phyloP scores from a whole-genome alignment of 1,140 invertebrate species.

The Mizuhopecten yessoensis region DNA sequence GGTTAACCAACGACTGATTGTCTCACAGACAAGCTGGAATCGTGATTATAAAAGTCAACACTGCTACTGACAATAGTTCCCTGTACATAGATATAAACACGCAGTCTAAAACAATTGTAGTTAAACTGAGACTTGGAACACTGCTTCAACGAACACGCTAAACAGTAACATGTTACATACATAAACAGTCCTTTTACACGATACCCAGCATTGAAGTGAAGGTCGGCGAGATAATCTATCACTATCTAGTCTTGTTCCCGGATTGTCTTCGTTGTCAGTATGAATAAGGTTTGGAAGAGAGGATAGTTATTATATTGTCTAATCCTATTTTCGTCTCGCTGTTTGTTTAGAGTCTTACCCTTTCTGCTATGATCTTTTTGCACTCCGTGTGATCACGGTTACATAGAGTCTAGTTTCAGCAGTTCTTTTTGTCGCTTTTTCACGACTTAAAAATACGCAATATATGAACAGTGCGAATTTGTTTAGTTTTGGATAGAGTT shows the following conservation, averaged over 20 bases:
- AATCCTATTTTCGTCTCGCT: too few species aligned
- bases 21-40: not conserved
- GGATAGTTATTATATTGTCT: not conserved
- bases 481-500: too few species aligned
- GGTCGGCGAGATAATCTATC: not conserved
- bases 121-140: not conserved
- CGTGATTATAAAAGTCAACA: not conserved
- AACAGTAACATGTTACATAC: not conserved
- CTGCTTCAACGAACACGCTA: not conserved
- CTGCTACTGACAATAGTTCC: not conserved
- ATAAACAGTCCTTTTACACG: not conserved
- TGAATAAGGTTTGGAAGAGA: not conserved
- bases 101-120: not conserved
- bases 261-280: not conserved
- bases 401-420: too few species aligned
- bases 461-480: too few species aligned
- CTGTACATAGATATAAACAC: not conserved
- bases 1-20: not conserved
- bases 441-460: too few species aligned
- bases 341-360: too few species aligned
- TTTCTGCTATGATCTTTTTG: too few species aligned
- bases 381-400: too few species aligned
- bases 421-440: too few species aligned
- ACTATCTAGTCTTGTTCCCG: not conserved
- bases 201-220: not conserved